phyloP scores from a whole-genome alignment of 2,888 invertebrate species.

The Drosophila sordidapex region DNA sequence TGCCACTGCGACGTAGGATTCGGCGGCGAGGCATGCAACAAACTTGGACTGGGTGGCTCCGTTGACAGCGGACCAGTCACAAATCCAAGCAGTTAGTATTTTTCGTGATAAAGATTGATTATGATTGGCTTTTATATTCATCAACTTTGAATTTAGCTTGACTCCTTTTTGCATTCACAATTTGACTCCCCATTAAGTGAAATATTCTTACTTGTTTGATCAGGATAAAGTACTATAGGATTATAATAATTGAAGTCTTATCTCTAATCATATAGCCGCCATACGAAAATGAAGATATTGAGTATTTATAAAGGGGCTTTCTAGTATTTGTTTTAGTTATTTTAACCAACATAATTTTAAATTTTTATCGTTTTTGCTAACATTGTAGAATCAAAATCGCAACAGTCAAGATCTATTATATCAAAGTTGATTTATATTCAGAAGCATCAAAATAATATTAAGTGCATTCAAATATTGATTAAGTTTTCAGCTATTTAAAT shows the following conservation, averaged over 20 bases:
- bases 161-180: background rate
- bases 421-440: background rate
- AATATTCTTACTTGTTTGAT: background rate
- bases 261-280: background rate
- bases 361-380: background rate
- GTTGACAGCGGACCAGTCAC: slow-evolving; percentile 95
- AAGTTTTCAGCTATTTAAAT: background rate
- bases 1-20: slow-evolving; percentile 97
- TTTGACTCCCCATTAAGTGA: background rate
- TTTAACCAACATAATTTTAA: background rate
- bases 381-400: background rate
- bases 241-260: background rate
- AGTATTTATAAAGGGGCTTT: no score
- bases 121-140: background rate
- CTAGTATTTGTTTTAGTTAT: no score
- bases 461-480: background rate
- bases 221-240: background rate
- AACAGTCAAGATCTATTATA: background rate
- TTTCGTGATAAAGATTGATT: background rate
- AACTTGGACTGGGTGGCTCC: slow-evolving; percentile 96
- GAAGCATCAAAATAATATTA: background rate
- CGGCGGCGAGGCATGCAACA: slow-evolving; percentile 93
- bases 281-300: no score
- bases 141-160: background rate
- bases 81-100: slow-evolving; percentile 90